Percentiles rank a stretch among this genome's conserved stretches.
These are phyloP conservation scores for Anhinga rufa DNA, from an alignment of 2,113 vertebrate genomes.

Conservation along the genomic window DNA sequence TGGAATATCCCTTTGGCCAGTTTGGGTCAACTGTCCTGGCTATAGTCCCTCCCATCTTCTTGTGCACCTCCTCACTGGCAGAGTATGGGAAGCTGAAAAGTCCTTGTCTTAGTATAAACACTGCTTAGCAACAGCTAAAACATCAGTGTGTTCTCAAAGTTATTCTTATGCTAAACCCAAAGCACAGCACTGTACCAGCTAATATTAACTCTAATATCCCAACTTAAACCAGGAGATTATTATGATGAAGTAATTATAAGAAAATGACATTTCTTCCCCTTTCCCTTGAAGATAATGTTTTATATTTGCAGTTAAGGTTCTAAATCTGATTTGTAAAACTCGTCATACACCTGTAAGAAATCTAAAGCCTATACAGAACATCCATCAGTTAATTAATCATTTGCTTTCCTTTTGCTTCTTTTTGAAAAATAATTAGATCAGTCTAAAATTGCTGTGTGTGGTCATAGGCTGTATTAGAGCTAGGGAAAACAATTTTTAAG, in stretches of 20 bases:
- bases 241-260: background rate
- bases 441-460: background rate
- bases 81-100: too few relatives aligned
- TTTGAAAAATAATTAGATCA: background rate
- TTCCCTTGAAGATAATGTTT: background rate
- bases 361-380: background rate
- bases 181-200: too few relatives aligned
- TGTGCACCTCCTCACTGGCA: too few relatives aligned
- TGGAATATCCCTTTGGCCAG: too few relatives aligned
- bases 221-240: background rate
- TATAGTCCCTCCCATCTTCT: too few relatives aligned
- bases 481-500: background rate
- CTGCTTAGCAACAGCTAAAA: too few relatives aligned
- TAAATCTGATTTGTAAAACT: background rate
- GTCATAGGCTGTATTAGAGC: background rate
- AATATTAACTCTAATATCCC: too few relatives aligned
- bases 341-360: background rate
- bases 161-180: too few relatives aligned
- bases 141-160: too few relatives aligned
- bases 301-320: background rate
- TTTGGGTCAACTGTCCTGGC: too few relatives aligned
- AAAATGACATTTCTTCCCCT: background rate
- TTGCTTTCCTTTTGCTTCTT: background rate
- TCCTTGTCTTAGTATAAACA: too few relatives aligned
- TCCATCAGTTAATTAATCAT: background rate